Base-by-base conservation (phyloP, 1,140 invertebrate species). In the Eriosoma lanigerum region DNA sequence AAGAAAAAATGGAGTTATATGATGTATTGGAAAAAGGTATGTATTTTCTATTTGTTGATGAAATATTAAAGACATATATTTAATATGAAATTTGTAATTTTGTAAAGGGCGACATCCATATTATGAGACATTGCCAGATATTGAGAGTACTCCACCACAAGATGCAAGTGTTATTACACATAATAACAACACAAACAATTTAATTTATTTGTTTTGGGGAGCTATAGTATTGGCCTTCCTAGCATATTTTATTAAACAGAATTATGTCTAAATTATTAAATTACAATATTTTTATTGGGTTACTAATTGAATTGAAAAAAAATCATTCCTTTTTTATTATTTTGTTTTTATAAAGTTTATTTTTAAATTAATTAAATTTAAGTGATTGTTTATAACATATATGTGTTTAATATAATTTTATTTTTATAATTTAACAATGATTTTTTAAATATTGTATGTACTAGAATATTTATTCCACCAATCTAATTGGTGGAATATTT, bases 1-100 rank as follows among this genome's bases (percentile, higher is more conserved):
- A 78, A 60, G 38, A 62, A 24, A 78, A 62, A 60, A 62, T 78
- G 21, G 56, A 78, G n/a, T 62, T 78, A 10, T 78, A 60, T n/a
- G 38, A 58, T 50, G 0, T 26, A n/a, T 60, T 78, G 19, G 75
- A 78, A 78, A 78, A 62, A 62, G 75, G 75, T 76, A 21, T 54
- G 8, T 73, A 32, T 54, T 54, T 72, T 32, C 0, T 21, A 13
- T 21, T 38, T 6, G 21, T 56, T 21, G 38, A 1, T 75, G n/a
- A n/a, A n/a, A n/a, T 56, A 32, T 44, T 38, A 56, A 1, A 26
- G 5, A 38, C 38, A 21, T 0, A 56, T 24, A 56, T 21, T 44
- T 56, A 26, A 56, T 13, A 32, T 58, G 17, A 58, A 17, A 21
- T 38, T 52, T 58, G 9, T 52, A 38, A 17, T 1, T 38, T 24